These are phyloP conservation scores for Proteles cristata DNA, from an alignment of 2,113 vertebrate species.

Conservation along the genomic window DNA sequence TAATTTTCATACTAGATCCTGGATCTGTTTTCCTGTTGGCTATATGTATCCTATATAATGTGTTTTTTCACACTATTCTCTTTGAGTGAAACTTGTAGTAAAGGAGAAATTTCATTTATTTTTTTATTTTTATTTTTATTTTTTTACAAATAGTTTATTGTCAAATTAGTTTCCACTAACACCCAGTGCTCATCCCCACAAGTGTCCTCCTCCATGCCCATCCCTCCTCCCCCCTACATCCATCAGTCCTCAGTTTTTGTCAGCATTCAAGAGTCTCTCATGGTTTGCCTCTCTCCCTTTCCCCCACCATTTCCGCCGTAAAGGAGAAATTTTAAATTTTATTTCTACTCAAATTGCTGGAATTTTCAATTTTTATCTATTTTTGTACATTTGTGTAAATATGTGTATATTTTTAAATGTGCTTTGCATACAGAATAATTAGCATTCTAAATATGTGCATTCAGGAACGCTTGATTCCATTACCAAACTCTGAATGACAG, in stretches of 20 bases:
- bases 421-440: background rate
- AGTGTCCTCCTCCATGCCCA: too few species aligned
- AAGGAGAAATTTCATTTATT: constrained; percentile 16
- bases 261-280: too few species aligned
- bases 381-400: background rate
- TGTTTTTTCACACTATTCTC: background rate
- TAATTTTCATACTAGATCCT: background rate
- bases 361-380: background rate
- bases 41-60: background rate
- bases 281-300: too few species aligned
- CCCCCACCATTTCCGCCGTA: too few species aligned
- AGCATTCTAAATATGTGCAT: constrained; percentile 33
- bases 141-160: too few species aligned
- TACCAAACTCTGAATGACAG: background rate
- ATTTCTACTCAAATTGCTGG: background rate
- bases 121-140: too few species aligned
- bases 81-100: constrained; percentile 1
- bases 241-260: too few species aligned
- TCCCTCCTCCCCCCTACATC: too few species aligned
- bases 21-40: background rate
- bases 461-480: constrained; percentile 10
- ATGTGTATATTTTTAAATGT: background rate
- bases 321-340: background rate
- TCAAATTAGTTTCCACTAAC: too few species aligned
- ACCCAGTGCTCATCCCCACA: too few species aligned